Base-by-base conservation (phyloP, 1,140 invertebrate genomes). In the Drosophila novamexicana region DNA sequence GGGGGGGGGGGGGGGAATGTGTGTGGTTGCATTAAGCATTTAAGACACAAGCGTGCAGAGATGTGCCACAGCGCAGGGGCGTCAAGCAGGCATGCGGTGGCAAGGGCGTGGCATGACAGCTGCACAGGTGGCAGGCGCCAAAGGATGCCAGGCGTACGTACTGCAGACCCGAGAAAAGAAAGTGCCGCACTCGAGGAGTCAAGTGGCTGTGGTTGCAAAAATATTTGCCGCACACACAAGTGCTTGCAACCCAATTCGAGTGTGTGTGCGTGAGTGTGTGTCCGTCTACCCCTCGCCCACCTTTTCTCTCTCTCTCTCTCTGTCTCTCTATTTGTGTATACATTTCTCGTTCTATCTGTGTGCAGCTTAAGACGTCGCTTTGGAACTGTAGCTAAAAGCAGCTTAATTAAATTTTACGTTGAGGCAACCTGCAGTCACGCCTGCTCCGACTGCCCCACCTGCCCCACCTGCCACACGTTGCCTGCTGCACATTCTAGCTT, bases 171-270 rank as follows among this genome's bases (percentile, higher is more conserved):
- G 42, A 45, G 40, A 40, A 34, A 68, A 68, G 65, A 68, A 81
- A 77, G 67, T 77, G 81, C 73, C 73, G 57, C 57, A 83, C 81
- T 84, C 42, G 64, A 84, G 73, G 75, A 84, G 81, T 84, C 81
- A 84, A 84, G 81, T 85, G 77, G 67, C 81, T 84, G 80, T 83
- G 79, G 79, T 62, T 70, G 79, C 79, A 70, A 70, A 69, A 61
- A 69, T 62, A 69, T 74, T 74, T 74, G 70, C 70, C 32, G 22
- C 65, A 52, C 45, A 53, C 64, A 59, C 29, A 58, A 5, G 29
- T 40, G 59, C 49, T 54, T 40, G 49, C 49, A 52, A 39, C 14
- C 14, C 32, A 54, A 29, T 40, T 18, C 47, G 34, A n/a, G 53
- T 45, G 54, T 36, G 40, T 66, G 53, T 52, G 40, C 47, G 47